Conservation (phyloP, 2,113 vertebrate genomes). For the Lonchura striata region DNA sequence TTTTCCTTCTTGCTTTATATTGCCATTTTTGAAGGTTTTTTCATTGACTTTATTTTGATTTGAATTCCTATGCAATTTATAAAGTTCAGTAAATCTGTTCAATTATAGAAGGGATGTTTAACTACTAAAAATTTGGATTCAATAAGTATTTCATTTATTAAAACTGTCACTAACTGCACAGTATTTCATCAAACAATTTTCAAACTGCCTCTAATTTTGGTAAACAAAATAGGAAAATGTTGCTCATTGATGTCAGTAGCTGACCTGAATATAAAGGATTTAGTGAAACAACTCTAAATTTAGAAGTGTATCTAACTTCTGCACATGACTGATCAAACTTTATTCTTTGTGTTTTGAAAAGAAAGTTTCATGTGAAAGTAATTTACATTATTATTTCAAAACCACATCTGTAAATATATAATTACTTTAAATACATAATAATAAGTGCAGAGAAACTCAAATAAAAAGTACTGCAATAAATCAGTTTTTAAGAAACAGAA, state of each 20-base stretch:
- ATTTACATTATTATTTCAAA: constrained; percentile 18
- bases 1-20: background rate
- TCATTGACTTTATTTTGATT: background rate
- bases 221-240: background rate
- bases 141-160: background rate
- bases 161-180: background rate
- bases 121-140: background rate
- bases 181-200: background rate
- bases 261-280: background rate
- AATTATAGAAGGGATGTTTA: background rate
- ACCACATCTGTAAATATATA: background rate
- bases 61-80: background rate
- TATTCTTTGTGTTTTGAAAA: background rate
- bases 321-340: background rate
- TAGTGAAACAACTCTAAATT: background rate
- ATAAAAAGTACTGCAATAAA: background rate
- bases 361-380: background rate
- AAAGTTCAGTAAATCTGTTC: background rate
- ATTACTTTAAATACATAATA: constrained; percentile 36
- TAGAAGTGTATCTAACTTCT: background rate
- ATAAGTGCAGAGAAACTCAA: background rate
- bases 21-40: background rate
- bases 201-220: background rate
- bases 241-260: background rate
- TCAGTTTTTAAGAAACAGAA: background rate